A percentile compares a stretch with the other conserved stretches of the same genome.
These are phyloP conservation scores for Hesperophylax magnus DNA, from an alignment of 1,140 invertebrate genomes.

Conservation along the genomic window DNA sequence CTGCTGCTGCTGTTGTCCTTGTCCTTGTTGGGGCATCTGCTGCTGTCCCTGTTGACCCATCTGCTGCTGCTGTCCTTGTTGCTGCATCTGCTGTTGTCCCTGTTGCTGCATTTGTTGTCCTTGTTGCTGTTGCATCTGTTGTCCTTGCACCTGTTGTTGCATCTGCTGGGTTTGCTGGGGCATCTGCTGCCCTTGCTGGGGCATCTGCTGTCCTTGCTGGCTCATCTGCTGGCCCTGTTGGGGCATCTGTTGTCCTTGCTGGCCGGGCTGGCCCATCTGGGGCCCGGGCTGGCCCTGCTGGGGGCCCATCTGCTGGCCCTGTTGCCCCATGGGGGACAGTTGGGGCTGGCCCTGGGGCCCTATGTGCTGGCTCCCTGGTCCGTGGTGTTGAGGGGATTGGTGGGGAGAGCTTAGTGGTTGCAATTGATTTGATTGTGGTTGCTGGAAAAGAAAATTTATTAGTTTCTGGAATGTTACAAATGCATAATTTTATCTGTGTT, in stretches of 20 bases:
- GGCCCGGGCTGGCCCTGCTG: constrained; percentile 58
- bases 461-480: no score
- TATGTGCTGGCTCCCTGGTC: constrained; percentile 61
- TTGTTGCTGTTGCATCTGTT: constrained; percentile 53
- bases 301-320: constrained; percentile 64
- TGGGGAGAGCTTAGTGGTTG: constrained; percentile 58
- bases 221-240: constrained; percentile 51
- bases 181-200: constrained; percentile 65
- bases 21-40: constrained; percentile 63
- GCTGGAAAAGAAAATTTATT: constrained; percentile 19
- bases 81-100: constrained; percentile 62
- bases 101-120: constrained; percentile 45
- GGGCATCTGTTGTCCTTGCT: constrained; percentile 59
- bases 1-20: constrained; percentile 63
- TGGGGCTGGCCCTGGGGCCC: constrained; percentile 58
- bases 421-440: constrained; percentile 41
- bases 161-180: constrained; percentile 65
- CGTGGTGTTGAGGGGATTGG: constrained; percentile 62
- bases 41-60: constrained; percentile 65
- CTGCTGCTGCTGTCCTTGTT: constrained; percentile 64
- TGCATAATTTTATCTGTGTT: no score
- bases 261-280: constrained; percentile 50
- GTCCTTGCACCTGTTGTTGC: constrained; percentile 62
- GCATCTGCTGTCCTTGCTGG: constrained; percentile 50
- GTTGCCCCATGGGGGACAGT: constrained; percentile 64